Conservation (phyloP, 2,888 invertebrate species). For the Psylliodes chrysocephalus region DNA sequence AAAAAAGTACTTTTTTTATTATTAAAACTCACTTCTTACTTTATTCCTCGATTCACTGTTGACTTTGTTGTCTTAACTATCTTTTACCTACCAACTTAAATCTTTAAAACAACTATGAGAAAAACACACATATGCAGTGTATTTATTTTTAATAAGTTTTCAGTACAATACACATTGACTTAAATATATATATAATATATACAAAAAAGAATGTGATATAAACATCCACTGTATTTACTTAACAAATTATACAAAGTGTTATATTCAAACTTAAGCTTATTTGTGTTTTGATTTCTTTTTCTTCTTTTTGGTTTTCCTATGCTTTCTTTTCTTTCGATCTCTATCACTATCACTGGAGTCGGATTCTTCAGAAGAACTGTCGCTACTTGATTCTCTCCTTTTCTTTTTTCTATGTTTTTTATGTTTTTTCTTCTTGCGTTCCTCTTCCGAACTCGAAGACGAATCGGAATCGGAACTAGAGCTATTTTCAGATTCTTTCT, state of each 20-base stretch:
- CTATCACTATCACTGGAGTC: constrained; percentile 73
- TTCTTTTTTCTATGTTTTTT: constrained; percentile 67
- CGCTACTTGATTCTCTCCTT: constrained; percentile 68
- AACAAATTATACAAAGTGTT: constrained; percentile 1
- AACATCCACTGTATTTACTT: constrained; percentile 18
- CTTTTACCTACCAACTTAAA: no score
- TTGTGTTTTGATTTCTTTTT: constrained; percentile 73
- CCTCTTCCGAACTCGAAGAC: constrained; percentile 59
- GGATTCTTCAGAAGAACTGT: constrained; percentile 72
- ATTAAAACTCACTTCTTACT: no score
- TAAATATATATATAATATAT: constrained; percentile 30
- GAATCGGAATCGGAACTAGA: constrained; percentile 62
- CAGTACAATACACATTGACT: constrained; percentile 17
- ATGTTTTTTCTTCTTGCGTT: constrained; percentile 59
- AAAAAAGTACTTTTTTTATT: no score
- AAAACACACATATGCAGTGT: constrained; percentile 1
- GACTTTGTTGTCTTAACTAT: no score
- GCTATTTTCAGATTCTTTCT: constrained; percentile 57
- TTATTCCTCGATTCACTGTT: no score
- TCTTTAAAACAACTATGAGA: no score
- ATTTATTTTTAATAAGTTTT: neutral
- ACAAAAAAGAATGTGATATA: constrained; percentile 15
- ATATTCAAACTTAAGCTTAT: neutral
- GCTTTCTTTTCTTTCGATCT: constrained; percentile 76
- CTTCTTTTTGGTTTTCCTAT: constrained; percentile 78